Evolutionary conservation across 2,888 invertebrate species (phyloP).

Genomic region (Harpalus rubripes): DNA sequence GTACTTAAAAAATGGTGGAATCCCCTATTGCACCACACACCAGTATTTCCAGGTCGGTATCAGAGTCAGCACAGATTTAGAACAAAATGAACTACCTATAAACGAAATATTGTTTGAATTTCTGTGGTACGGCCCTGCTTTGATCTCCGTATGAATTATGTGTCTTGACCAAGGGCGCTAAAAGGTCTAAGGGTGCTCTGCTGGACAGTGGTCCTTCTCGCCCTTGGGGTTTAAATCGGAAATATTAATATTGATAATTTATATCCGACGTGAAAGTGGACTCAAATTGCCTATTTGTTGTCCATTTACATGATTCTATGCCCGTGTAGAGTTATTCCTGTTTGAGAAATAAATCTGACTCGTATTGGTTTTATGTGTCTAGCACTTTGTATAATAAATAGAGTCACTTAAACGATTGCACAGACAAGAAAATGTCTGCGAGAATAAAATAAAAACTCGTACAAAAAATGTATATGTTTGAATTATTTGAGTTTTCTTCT

Average conservation of each 20-base stretch:
- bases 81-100: no score
- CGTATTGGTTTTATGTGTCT: constrained; percentile 23
- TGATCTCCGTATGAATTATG: constrained; percentile 40
- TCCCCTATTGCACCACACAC: no score
- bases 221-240: constrained; percentile 31
- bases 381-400: constrained; percentile 53
- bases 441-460: no score
- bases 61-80: no score
- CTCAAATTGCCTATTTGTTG: constrained; percentile 41
- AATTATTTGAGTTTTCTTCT: no score
- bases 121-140: background rate
- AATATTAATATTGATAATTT: constrained; percentile 53
- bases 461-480: no score
- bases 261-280: constrained; percentile 37
- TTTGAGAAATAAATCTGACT: constrained; percentile 29
- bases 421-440: no score
- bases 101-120: no score
- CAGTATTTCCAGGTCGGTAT: no score
- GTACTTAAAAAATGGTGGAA: no score
- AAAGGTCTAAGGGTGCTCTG: constrained; percentile 48
- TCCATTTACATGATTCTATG: constrained; percentile 36
- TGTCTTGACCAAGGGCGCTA: constrained; percentile 55
- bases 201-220: constrained; percentile 30
- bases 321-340: constrained; percentile 1
- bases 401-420: constrained; percentile 7